Conservation (phyloP, 1,140 invertebrate species). For the Drosophila gunungcola region DNA sequence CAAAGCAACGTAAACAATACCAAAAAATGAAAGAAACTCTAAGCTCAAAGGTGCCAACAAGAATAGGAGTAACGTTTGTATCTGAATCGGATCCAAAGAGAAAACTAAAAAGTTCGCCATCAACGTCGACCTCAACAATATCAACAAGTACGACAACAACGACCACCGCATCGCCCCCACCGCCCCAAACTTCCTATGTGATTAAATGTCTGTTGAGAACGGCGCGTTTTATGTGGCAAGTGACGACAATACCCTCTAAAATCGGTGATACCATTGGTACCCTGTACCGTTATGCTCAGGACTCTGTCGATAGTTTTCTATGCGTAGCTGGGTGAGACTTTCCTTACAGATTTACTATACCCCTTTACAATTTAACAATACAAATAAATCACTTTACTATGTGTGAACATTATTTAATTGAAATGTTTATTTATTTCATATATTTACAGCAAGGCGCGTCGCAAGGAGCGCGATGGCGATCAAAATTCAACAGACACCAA, state of each 20-base stretch:
- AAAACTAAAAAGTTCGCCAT: slow-evolving; percentile 21
- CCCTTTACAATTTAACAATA: neutral
- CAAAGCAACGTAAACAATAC: slow-evolving; percentile 59
- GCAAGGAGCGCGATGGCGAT: slow-evolving; percentile 96
- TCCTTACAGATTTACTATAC: neutral
- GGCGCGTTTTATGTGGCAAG: slow-evolving; percentile 84
- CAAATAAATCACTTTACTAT: neutral
- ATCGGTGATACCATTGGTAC: slow-evolving; percentile 82
- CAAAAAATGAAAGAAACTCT: slow-evolving; percentile 77
- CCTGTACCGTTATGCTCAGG: slow-evolving; percentile 82
- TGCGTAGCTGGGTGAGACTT: slow-evolving; percentile 83
- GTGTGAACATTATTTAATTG: slow-evolving; percentile 2
- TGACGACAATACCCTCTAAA: slow-evolving; percentile 81
- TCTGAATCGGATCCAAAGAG: slow-evolving; percentile 35
- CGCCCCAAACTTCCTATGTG: slow-evolving; percentile 62
- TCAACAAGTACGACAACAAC: slow-evolving; percentile 15
- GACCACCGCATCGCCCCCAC: slow-evolving; percentile 14
- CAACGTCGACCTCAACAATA: slow-evolving; percentile 24
- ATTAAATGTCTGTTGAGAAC: slow-evolving; percentile 83
- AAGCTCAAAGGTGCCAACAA: slow-evolving; percentile 69
- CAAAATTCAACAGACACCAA: slow-evolving; percentile 94
- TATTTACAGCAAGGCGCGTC: slow-evolving; percentile 95
- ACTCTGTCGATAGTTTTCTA: slow-evolving; percentile 79
- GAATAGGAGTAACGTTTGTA: slow-evolving; percentile 39
- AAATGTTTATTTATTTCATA: slow-evolving; percentile 3